A percentile compares a stretch with the other conserved stretches of the same genome.
Conservation (phyloP, 2,113 vertebrate genomes). For the Lampris megalopsis region DNA sequence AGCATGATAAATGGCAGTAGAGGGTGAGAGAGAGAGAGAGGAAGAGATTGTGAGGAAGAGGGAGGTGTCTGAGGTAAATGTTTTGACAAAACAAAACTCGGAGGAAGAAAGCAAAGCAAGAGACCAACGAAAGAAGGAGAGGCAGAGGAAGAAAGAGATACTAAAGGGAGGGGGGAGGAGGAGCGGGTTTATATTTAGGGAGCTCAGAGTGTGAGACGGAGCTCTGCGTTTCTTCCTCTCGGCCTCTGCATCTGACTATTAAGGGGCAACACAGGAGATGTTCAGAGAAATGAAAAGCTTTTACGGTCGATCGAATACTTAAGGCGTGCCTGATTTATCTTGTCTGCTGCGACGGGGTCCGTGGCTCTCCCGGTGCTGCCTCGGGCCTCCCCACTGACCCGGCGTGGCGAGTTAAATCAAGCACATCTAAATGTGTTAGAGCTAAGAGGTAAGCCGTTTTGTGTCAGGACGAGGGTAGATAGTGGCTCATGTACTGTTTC, state of each 20-base stretch:
- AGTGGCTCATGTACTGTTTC: not conserved
- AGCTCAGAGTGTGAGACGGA: no score
- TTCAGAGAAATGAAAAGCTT: not conserved
- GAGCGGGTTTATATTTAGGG: no score
- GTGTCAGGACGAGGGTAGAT: not conserved
- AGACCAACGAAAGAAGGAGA: no score
- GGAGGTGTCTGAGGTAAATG: not conserved
- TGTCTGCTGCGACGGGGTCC: not conserved
- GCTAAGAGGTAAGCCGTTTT: not conserved
- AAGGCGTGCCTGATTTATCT: constrained; percentile 1
- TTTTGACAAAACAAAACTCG: no score
- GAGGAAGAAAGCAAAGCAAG: no score
- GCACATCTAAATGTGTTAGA: not conserved
- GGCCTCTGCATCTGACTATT: no score
- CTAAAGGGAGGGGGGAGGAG: no score
- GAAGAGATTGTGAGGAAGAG: not conserved
- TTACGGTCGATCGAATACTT: not conserved
- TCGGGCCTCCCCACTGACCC: not conserved
- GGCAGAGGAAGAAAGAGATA: no score
- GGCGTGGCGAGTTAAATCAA: constrained; percentile 3
- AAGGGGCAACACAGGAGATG: not conserved
- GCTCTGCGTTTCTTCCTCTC: no score
- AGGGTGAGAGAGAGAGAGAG: not conserved
- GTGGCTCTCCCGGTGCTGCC: not conserved
- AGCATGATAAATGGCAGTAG: not conserved